These are phyloP conservation scores for Platerodrilus igneus DNA, from an alignment of 2,888 invertebrate species.

Conservation along the genomic window DNA sequence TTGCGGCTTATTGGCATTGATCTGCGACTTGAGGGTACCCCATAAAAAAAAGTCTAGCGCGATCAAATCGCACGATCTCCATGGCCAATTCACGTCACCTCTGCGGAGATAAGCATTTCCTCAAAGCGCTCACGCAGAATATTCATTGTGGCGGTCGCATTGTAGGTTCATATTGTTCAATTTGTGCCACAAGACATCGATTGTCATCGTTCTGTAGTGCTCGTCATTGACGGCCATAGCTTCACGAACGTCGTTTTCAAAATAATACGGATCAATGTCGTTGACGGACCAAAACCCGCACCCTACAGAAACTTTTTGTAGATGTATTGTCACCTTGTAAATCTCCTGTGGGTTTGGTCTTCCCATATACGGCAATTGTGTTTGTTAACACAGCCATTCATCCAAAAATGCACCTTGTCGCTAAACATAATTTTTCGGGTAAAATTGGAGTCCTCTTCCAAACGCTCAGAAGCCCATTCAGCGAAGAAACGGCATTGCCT, in stretches of 20 bases:
- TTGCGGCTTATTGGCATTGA: too few relatives aligned
- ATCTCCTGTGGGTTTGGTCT: too few relatives aligned
- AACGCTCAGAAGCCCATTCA: slow-evolving; percentile 22
- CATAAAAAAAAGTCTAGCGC: too few relatives aligned
- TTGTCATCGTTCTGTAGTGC: too few relatives aligned
- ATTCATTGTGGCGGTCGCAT: slow-evolving; percentile 28
- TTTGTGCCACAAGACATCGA: slow-evolving; percentile 14
- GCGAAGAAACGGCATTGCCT: slow-evolving; percentile 24
- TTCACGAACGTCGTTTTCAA: slow-evolving; percentile 3
- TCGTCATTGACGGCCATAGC: too few relatives aligned
- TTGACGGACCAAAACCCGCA: slow-evolving; percentile 1
- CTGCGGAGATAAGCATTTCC: slow-evolving; percentile 25
- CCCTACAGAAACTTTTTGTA: slow-evolving; percentile 2
- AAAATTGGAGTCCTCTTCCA: slow-evolving; percentile 26
- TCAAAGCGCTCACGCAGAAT: slow-evolving; percentile 28
- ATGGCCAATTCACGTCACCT: slow-evolving; percentile 28
- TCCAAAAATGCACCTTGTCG: slow-evolving; percentile 8
- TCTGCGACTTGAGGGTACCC: too few relatives aligned
- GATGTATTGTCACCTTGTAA: too few relatives aligned
- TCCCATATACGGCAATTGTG: too few relatives aligned
- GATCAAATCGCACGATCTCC: slow-evolving; percentile 31
- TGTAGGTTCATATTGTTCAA: slow-evolving; percentile 13
- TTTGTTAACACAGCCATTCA: too few relatives aligned
- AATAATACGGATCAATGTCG: slow-evolving; percentile 6
- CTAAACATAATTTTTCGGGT: slow-evolving; percentile 20